These are phyloP conservation scores for Cephus pygmeus DNA, from an alignment of 2,888 invertebrate species.

Conservation along the genomic window DNA sequence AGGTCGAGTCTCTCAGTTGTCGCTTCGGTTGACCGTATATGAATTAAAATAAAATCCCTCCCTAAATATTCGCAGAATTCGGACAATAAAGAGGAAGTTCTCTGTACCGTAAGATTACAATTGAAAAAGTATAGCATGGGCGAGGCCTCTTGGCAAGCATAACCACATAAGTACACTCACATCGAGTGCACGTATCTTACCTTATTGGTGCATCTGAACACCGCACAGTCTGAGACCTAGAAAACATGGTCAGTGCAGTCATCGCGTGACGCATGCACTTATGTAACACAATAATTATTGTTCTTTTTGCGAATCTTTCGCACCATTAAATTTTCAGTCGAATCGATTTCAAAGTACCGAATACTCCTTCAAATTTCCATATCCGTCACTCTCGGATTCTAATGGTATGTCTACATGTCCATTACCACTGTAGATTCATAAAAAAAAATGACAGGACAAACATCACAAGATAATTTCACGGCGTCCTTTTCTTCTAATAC, in stretches of 20 bases:
- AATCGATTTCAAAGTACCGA: not conserved
- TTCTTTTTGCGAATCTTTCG: constrained; percentile 3
- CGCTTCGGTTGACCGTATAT: not conserved
- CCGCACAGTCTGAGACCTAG: constrained; percentile 23
- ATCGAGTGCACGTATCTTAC: constrained; percentile 54
- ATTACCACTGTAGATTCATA: not conserved
- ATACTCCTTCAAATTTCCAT: not conserved
- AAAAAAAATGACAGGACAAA: not conserved
- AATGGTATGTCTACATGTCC: not conserved
- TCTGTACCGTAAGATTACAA: not conserved
- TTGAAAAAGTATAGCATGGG: constrained; percentile 2
- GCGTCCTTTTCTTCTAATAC: not conserved
- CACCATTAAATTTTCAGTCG: not conserved
- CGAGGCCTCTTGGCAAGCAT: constrained; percentile 24
- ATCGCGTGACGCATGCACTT: constrained; percentile 39
- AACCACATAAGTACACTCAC: constrained; percentile 35
- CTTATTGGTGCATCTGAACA: constrained; percentile 49
- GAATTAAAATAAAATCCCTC: not conserved
- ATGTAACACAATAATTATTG: constrained; percentile 43
- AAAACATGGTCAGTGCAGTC: constrained; percentile 31
- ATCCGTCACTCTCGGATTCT: not conserved
- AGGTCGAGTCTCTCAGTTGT: not conserved
- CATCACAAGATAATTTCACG: not conserved
- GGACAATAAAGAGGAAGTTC: not conserved
- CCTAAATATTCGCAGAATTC: not conserved